A percentile compares a stretch with the other conserved stretches of the same genome.
Evolutionary conservation across 2,113 vertebrate genomes (phyloP).

Genomic region (Vulpes vulpes): DNA sequence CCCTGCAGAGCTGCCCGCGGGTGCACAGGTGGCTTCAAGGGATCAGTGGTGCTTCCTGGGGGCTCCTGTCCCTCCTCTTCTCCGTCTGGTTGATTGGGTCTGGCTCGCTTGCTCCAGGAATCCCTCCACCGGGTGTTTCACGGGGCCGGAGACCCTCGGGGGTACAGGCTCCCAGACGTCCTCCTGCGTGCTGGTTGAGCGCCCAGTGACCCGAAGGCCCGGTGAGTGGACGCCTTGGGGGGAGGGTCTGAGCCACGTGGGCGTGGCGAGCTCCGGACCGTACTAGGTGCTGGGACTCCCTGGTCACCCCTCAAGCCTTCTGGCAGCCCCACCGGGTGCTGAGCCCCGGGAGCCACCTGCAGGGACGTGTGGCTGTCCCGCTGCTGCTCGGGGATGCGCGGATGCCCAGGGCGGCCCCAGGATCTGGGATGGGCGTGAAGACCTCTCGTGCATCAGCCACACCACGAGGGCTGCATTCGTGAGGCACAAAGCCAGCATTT

Average conservation of each 20-base stretch:
- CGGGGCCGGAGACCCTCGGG: background rate
- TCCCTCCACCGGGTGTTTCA: fast-evolving
- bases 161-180: fast-evolving
- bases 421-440: background rate
- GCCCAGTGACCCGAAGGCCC: fast-evolving
- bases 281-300: fast-evolving
- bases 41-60: fast-evolving
- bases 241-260: background rate
- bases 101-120: fast-evolving
- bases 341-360: fast-evolving
- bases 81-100: fast-evolving
- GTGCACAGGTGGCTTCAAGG: fast-evolving
- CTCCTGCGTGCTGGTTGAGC: background rate
- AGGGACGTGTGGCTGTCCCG: fast-evolving
- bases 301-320: fast-evolving
- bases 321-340: fast-evolving
- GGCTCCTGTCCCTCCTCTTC: fast-evolving
- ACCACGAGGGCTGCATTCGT: background rate
- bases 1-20: background rate
- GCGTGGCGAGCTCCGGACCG: fast-evolving
- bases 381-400: fast-evolving
- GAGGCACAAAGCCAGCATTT: slow-evolving; percentile 39
- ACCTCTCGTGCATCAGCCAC: fast-evolving
- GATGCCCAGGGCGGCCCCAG: too few species aligned
- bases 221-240: fast-evolving